phyloP scores from a whole-genome alignment of 2,888 invertebrate species.

The Polydrusus cervinus region DNA sequence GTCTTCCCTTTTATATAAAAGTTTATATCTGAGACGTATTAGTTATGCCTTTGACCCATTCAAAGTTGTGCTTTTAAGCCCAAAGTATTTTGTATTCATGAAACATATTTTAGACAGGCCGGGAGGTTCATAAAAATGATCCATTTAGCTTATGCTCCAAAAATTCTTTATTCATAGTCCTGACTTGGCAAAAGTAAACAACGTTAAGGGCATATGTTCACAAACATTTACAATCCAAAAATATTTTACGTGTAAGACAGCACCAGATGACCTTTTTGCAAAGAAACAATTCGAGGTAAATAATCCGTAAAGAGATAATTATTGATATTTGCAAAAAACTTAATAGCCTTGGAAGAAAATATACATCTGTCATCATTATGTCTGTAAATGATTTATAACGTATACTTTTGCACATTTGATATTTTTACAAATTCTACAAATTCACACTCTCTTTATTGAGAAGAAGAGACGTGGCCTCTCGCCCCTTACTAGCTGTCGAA shows the following conservation, averaged over 20 bases:
- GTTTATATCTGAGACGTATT: slow-evolving; percentile 8
- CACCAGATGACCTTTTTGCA: neutral
- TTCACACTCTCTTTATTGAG: too few relatives aligned
- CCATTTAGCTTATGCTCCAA: slow-evolving; percentile 15
- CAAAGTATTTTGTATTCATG: slow-evolving; percentile 32
- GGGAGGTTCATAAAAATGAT: slow-evolving; percentile 28
- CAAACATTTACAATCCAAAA: neutral
- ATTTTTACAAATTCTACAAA: too few relatives aligned
- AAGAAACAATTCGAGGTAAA: neutral
- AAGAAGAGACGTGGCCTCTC: too few relatives aligned
- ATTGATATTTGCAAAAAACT: too few relatives aligned
- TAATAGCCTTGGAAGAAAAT: too few relatives aligned
- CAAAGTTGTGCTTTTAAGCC: slow-evolving; percentile 12
- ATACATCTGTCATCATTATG: too few relatives aligned
- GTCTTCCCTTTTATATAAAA: neutral
- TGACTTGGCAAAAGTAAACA: slow-evolving; percentile 18
- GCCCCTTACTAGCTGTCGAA: too few relatives aligned
- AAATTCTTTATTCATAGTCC: slow-evolving; percentile 16
- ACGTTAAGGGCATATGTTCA: slow-evolving; percentile 2
- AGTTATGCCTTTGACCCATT: slow-evolving; percentile 18
- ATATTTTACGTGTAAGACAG: neutral
- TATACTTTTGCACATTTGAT: too few relatives aligned
- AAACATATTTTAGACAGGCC: slow-evolving; percentile 34
- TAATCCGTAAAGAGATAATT: too few relatives aligned
- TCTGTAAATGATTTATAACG: too few relatives aligned